These are phyloP conservation scores for Xerus rutilus DNA, from an alignment of 2,797 vertebrate species.

Conservation along the genomic window DNA sequence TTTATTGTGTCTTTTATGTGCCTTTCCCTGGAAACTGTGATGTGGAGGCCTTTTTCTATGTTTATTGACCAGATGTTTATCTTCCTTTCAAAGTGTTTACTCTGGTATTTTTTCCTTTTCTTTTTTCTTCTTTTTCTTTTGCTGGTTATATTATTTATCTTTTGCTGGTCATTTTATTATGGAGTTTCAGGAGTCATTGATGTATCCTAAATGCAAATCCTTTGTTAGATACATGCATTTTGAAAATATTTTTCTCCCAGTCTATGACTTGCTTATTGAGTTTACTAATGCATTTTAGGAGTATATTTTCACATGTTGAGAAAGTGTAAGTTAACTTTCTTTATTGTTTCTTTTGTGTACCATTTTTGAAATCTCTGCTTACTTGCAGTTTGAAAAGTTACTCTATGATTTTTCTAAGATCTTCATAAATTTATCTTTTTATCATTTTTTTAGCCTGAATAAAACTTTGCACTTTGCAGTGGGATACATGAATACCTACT, in stretches of 20 bases:
- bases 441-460: not conserved
- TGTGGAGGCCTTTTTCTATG: not conserved
- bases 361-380: not conserved
- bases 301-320: not conserved
- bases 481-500: not conserved
- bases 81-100: not conserved
- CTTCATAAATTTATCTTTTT: not conserved
- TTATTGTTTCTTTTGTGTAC: not conserved
- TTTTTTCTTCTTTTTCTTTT: not conserved
- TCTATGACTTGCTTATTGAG: not conserved
- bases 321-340: not conserved
- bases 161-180: conserved; percentile 14
- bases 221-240: not conserved
- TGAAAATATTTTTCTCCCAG: not conserved
- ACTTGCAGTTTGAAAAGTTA: not conserved
- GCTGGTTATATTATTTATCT: not conserved
- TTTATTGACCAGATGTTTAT: not conserved
- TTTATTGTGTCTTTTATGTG: not conserved
- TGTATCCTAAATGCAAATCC: not conserved
- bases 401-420: not conserved
- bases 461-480: not conserved
- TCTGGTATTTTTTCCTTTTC: not conserved
- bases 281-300: not conserved
- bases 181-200: not conserved
- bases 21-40: not conserved